phyloP scores from a whole-genome alignment of 2,113 vertebrate species.

The Xenus cinereus region DNA sequence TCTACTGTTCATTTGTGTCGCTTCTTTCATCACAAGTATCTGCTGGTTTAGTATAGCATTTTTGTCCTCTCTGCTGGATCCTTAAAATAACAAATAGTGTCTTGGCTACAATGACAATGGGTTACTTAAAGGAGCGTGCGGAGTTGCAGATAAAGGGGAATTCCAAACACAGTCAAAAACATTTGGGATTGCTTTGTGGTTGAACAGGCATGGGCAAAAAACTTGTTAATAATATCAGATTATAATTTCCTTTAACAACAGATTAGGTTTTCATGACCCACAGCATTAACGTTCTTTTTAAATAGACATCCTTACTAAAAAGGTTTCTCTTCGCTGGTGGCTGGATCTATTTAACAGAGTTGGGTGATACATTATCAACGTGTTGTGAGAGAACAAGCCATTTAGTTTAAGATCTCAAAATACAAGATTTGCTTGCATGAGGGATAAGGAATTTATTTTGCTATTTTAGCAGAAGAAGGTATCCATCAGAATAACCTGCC shows the following conservation, averaged over 20 bases:
- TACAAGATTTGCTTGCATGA: neutral
- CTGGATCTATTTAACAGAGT: neutral
- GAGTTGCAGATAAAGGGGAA: neutral
- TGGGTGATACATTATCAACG: neutral
- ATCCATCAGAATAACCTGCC: neutral
- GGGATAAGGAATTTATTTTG: neutral
- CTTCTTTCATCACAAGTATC: neutral
- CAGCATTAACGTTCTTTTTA: neutral
- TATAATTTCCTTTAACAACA: neutral
- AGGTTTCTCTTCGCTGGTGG: neutral
- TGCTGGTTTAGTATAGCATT: neutral
- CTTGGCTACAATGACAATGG: neutral
- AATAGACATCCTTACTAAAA: neutral
- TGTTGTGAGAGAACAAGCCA: neutral
- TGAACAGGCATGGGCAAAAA: neutral
- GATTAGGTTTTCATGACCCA: neutral
- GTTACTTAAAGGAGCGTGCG: neutral
- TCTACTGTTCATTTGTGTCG: neutral
- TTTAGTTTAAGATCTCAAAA: neutral
- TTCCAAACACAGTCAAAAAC: neutral
- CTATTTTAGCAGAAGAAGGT: neutral
- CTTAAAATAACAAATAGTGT: neutral
- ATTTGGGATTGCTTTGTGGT: neutral
- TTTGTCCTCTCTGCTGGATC: neutral
- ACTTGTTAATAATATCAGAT: neutral